Base-by-base conservation (phyloP, 2,888 invertebrate species). In the Chalcosyrphus nemorum region DNA sequence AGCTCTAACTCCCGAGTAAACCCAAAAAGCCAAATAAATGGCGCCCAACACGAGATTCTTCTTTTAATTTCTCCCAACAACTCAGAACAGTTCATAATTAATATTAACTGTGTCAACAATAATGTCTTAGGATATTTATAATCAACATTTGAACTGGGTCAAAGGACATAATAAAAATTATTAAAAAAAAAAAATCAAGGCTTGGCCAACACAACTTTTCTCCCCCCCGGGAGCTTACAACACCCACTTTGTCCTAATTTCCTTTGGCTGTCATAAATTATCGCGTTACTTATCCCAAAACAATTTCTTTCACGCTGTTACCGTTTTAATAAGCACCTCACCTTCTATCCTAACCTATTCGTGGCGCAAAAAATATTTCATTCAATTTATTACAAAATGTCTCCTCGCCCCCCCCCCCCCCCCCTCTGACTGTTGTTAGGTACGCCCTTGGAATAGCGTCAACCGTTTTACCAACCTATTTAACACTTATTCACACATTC, bases 401-500 rank as follows among this genome's bases (percentile, higher is more conserved):
- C 35, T 27, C 6, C 35, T 38, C 4, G 15, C 11, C 17, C n/a
- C n/a, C n/a, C n/a, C n/a, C n/a, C n/a, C n/a, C n/a, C n/a, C n/a
- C n/a, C n/a, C n/a, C n/a, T n/a, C n/a, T n/a, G n/a, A n/a, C n/a
- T n/a, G n/a, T n/a, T n/a, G n/a, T n/a, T n/a, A n/a, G n/a, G n/a
- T 21, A 4, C 17, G 15, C 4, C 29, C 15, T 11, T 7, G n/a
- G 24, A 1, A 29, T 7, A 43, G 17, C 24, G 13, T 56, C 32
- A 32, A 27, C 17, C 9, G 11, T 35, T 75, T 61, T 63, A 70
- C 68, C 76, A 56, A 59, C 59, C 80, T 38, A 66, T 54, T 75
- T 68, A 74, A 32, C 57, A 56, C 63, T 57, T 50, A 66, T 82
- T 77, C 77, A 70, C 80, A 84, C 82, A 84, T 74, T 54, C 78